Conservation (phyloP, 2,113 vertebrate genomes). For the Pogona vitticeps region DNA sequence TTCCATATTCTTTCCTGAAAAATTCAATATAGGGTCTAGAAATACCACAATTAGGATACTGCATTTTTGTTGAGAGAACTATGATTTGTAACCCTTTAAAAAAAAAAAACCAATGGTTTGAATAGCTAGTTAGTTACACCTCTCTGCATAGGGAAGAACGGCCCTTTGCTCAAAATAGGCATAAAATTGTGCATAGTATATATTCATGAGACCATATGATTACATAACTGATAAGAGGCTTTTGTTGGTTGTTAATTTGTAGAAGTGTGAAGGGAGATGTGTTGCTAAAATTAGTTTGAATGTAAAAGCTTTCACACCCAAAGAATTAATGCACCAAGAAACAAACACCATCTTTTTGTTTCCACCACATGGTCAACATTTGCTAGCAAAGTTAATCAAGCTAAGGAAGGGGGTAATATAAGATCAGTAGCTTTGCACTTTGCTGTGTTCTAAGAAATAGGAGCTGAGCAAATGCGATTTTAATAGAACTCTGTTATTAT, state of each 20-base stretch:
- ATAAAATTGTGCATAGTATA: neutral
- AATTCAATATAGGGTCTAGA: constrained; percentile 4
- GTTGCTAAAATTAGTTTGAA: constrained; percentile 60
- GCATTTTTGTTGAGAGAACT: constrained; percentile 13
- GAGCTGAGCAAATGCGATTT: neutral
- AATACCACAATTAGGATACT: neutral
- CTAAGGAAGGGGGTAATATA: constrained; percentile 18
- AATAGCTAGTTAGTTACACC: constrained; percentile 23
- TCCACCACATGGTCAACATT: constrained; percentile 42
- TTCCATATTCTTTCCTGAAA: constrained; percentile 32
- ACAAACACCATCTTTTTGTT: constrained; percentile 62
- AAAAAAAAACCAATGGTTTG: neutral
- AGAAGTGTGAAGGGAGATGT: constrained; percentile 49
- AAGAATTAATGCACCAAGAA: constrained; percentile 46
- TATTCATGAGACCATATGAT: constrained; percentile 54
- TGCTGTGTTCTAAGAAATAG: neutral
- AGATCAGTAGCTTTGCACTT: neutral
- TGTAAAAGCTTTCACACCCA: constrained; percentile 53
- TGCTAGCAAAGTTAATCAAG: constrained; percentile 27
- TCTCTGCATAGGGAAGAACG: constrained; percentile 42
- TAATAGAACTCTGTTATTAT: neutral
- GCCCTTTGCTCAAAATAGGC: constrained; percentile 42
- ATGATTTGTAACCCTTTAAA: constrained; percentile 21
- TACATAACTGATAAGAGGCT: constrained; percentile 33
- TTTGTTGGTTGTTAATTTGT: constrained; percentile 30